Percentiles rank a stretch among this genome's conserved stretches.
phyloP scores from a whole-genome alignment of 2,113 vertebrate genomes.

The Platichthys flesus region DNA sequence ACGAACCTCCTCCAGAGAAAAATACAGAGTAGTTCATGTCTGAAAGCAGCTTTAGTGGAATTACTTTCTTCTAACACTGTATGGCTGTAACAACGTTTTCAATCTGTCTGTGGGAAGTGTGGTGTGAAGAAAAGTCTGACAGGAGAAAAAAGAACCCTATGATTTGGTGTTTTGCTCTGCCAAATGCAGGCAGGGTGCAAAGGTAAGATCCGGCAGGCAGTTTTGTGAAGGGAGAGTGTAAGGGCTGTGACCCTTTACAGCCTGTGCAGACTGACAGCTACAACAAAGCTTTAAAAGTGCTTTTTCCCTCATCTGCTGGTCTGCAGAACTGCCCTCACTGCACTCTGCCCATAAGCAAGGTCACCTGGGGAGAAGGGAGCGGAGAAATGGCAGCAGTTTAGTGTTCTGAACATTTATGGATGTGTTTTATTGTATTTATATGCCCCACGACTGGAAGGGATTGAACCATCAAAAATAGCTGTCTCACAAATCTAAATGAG shows the following conservation, averaged over 20 bases:
- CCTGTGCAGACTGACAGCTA: slow-evolving; percentile 38
- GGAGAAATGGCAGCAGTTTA: slow-evolving; percentile 6
- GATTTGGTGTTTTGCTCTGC: too few relatives aligned
- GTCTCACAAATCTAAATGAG: slow-evolving; percentile 8
- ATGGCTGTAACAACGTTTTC: neutral
- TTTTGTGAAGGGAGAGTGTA: slow-evolving; percentile 7
- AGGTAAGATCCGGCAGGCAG: slow-evolving; percentile 8
- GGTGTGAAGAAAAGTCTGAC: neutral
- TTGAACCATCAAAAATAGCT: neutral
- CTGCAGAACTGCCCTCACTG: slow-evolving; percentile 11
- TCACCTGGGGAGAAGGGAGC: slow-evolving; percentile 23
- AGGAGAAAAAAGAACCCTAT: neutral
- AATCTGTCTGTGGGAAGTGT: neutral
- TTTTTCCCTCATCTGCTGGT: slow-evolving; percentile 22
- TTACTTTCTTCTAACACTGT: slow-evolving; percentile 5
- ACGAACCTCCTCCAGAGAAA: too few relatives aligned
- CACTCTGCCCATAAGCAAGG: slow-evolving; percentile 42
- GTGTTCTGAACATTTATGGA: slow-evolving; percentile 23
- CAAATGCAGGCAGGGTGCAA: neutral
- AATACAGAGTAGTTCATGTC: too few relatives aligned
- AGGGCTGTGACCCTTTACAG: slow-evolving; percentile 38
- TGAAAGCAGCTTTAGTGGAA: neutral
- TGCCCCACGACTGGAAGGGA: neutral
- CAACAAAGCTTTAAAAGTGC: slow-evolving; percentile 34
- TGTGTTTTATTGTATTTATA: slow-evolving; percentile 15